Base-by-base conservation (phyloP, 2,888 invertebrate species). In the Hirtodrosophila trivittata region DNA sequence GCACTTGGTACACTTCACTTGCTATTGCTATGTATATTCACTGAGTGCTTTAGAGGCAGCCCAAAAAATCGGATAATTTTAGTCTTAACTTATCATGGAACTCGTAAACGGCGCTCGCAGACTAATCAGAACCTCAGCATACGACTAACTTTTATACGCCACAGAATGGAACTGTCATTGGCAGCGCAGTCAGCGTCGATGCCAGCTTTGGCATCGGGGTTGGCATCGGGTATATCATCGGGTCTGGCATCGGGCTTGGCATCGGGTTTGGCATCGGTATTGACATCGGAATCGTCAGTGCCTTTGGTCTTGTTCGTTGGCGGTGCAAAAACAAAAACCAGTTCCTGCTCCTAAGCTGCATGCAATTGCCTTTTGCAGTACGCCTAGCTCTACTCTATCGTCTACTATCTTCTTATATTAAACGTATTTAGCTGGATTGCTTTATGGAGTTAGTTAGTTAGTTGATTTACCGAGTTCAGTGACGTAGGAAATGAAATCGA, bases 71-170 rank as follows among this genome's bases (percentile, higher is more conserved):
- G 13, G n/a, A 28, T 3, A 13, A 7, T 14, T 4, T 10, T 25
- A 30, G 39, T 50, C 58, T 59, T 50, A 38, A 67, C 85, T 66
- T 77, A 80, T 62, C 66, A 75, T 72, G 69, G 74, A 86, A 86
- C 86, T 76, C 64, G 86, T 80, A 81, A 86, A 80, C 87, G 82
- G 80, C 88, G 88, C 72, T 86, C 83, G 81, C 81, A 86, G 77
- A 89, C 89, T 89, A 90, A 88, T 87, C 89, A 88, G 88, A 89
- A 89, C 83, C 78, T 66, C 72, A 75, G 75, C 66, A 62, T 60
- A 64, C 87, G 71, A 68, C 77, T 77, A 87, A 80, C 89, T 85
- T 88, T 88, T 88, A 88, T 88, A 88, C 77, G 65, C 77, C 72
- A 73, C 66, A 54, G 75, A 57, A 64, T 70, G 67, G 60, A 42